Conservation (phyloP, 1,140 invertebrate species). For the Chironomus striatipennis region DNA sequence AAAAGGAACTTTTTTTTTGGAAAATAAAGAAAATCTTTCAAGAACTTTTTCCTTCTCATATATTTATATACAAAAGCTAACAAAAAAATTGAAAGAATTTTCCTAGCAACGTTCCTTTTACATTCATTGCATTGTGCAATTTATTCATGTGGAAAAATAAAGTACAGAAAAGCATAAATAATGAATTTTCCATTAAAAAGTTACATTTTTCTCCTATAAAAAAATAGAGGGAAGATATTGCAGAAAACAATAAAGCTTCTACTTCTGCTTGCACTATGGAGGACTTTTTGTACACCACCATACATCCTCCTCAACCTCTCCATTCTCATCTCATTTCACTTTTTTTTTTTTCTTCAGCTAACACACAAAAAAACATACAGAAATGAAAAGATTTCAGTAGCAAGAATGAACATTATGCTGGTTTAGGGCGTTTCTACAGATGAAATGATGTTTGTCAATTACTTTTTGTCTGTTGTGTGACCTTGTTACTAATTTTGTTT, state of each 20-base stretch:
- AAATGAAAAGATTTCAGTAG: neutral
- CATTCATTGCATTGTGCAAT: conserved; percentile 15
- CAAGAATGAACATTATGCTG: conserved; percentile 2
- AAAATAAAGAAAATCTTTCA: neutral
- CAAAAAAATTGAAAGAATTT: neutral
- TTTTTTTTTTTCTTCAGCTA: no score
- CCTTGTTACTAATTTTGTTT: no score
- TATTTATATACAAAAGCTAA: neutral
- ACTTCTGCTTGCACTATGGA: neutral
- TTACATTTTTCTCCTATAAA: neutral
- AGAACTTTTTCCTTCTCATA: neutral
- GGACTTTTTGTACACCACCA: neutral
- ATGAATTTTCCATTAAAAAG: conserved; percentile 20
- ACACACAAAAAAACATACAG: no score
- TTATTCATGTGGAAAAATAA: conserved; percentile 17
- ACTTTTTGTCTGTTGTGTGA: no score
- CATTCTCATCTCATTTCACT: neutral
- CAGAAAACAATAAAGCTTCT: neutral
- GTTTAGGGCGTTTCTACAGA: neutral
- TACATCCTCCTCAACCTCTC: neutral
- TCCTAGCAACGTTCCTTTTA: conserved; percentile 1
- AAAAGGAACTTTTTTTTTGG: neutral
- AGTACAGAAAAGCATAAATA: conserved; percentile 19
- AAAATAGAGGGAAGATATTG: neutral
- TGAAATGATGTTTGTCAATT: no score